Evolutionary conservation across 2,888 invertebrate species (phyloP), one percentile per base, ranked within the genome.

Genomic region (Calephelis perditalis): DNA sequence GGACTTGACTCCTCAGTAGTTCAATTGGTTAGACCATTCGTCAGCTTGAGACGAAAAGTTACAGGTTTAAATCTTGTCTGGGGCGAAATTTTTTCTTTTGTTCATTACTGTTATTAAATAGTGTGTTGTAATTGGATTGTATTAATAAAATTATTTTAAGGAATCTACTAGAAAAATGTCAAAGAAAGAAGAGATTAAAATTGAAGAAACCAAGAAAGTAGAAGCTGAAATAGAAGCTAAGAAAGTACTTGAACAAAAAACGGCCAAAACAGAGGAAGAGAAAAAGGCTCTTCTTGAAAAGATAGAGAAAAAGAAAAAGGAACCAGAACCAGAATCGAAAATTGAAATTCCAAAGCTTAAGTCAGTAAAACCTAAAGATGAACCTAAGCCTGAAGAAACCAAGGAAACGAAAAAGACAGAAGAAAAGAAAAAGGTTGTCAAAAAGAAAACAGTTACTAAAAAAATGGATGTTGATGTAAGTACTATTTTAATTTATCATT

Each of bases 281-380:
- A 89, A 91, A 77, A 90, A 86, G 63, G 79, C 86, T 62, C 84
- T 89, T 67, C 81, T 92, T 40, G 92, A 92, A 70, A 86, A 89
- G 76, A 75, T 91, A 15, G 92, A 92, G 70, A 85, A 86, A 75
- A 76, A 86, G 15, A 91, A 90, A 70, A 92, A 76, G 46, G 84
- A 85, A 75, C 80, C 84, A 65, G 86, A 91, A 75, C 78, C 84
- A 11, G 92, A 92, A 77, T 85, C 91, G 62, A 92, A 93, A 79
- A 88, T 92, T 73, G 93, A 92, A 82, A 88, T 92, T 78, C 92
- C 92, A 72, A 92, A 92, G 84, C 84, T 93, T 36, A 92, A 91
- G 73, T 79, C 92, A 61, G 84, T 92, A 6, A 91, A 91, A 70
- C 86, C 88, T 15, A 91, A 91, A 73, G 91, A 91, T 67, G 90